These are phyloP conservation scores for Acanthoscelides obtectus DNA, from an alignment of 2,888 invertebrate species.

Conservation along the genomic window DNA sequence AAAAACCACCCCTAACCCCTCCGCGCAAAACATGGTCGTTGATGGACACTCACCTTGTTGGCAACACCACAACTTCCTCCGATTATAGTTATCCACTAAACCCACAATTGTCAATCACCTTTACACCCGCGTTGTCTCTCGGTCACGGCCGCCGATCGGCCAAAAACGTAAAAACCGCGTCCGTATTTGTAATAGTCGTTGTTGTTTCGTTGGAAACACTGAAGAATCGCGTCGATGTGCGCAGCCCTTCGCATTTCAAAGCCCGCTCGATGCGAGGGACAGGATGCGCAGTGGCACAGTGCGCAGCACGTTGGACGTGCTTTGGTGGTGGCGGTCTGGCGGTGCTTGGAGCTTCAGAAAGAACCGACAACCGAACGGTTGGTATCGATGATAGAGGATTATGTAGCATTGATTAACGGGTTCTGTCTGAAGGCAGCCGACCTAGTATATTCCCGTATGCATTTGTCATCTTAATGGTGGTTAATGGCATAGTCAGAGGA, in stretches of 20 bases:
- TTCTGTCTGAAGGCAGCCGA: neutral
- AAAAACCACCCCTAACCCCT: neutral
- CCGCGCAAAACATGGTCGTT: neutral
- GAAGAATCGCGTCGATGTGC: neutral
- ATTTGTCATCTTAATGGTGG: no score
- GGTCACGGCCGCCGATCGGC: neutral
- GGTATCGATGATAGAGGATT: neutral
- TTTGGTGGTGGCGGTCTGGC: neutral
- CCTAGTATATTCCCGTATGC: no score
- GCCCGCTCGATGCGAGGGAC: conserved; percentile 3
- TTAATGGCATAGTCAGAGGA: no score
- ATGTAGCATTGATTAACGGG: no score
- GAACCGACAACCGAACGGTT: neutral
- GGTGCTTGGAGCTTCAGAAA: no score
- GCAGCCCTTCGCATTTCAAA: neutral
- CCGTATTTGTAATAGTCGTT: neutral
- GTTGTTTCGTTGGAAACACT: conserved; percentile 4
- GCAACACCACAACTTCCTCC: neutral
- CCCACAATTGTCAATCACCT: neutral
- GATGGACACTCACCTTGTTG: conserved; percentile 2
- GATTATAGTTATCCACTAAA: neutral
- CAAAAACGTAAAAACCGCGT: conserved; percentile 2
- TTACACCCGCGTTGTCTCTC: neutral
- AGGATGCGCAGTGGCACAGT: conserved; percentile 1
- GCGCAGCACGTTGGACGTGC: neutral